Conservation (phyloP, 2,888 invertebrate species). For the Melolontha melolontha region DNA sequence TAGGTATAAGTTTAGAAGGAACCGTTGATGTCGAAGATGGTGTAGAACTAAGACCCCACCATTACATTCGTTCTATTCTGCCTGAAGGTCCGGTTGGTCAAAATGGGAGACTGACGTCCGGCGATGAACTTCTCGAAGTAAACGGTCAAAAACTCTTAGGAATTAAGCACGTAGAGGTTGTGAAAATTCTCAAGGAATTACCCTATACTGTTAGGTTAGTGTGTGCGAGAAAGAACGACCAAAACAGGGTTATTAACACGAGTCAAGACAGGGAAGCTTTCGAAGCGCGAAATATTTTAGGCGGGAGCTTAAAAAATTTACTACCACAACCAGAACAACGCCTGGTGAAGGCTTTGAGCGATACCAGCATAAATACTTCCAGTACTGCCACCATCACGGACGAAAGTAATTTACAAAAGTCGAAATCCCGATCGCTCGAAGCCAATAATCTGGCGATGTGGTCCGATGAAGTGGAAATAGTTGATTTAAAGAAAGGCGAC, state of each 20-base stretch:
- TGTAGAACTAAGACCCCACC: conserved; percentile 96
- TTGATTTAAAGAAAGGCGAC: conserved; percentile 93
- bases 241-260: conserved; percentile 78
- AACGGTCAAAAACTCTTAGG: conserved; percentile 93
- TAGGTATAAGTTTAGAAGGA: conserved; percentile 97
- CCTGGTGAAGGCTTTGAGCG: conserved; percentile 93
- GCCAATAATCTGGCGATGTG: conserved; percentile 97
- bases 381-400: conserved; percentile 85
- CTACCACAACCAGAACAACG: conserved; percentile 66
- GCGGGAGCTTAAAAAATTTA: conserved; percentile 88
- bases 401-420: conserved; percentile 73
- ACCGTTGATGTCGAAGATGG: conserved; percentile 99
- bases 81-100: conserved; percentile 96
- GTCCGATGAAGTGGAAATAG: conserved; percentile 93
- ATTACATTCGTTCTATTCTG: conserved; percentile 96
- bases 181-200: conserved; percentile 92
- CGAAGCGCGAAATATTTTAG: conserved; percentile 84
- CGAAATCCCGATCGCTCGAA: conserved; percentile 91
- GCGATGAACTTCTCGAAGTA: conserved; percentile 96
- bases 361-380: conserved; percentile 90
- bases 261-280: conserved; percentile 84
- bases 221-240: conserved; percentile 80
- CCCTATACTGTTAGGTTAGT: conserved; percentile 92
- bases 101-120: conserved; percentile 89
- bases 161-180: conserved; percentile 95